Conservation (phyloP, 2,113 vertebrate species). For the Agapornis roseicollis region DNA sequence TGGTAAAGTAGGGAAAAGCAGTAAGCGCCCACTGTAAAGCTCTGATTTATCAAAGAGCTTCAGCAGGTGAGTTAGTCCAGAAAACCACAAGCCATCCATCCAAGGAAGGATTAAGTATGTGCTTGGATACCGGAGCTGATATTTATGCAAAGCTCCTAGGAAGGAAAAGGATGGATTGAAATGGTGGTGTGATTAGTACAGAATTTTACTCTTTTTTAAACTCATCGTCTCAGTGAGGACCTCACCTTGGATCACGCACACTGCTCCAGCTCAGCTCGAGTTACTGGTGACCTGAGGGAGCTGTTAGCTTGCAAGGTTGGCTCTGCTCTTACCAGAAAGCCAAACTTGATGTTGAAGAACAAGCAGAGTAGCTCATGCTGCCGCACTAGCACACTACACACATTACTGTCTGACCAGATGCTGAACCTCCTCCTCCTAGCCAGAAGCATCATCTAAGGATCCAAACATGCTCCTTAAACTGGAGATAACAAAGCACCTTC, state of each 20-base stretch:
- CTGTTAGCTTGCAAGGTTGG: neutral
- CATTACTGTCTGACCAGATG: neutral
- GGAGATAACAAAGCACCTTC: neutral
- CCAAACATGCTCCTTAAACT: rapidly evolving
- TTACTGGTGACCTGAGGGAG: rapidly evolving
- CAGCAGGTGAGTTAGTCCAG: neutral
- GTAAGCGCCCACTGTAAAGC: neutral
- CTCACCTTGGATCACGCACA: neutral
- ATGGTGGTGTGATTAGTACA: neutral
- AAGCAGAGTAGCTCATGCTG: neutral
- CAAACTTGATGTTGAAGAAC: neutral
- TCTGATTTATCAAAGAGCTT: neutral
- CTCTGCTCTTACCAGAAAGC: neutral
- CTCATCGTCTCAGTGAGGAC: rapidly evolving
- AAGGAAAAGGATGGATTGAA: neutral
- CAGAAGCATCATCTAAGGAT: neutral
- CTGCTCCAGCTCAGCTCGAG: neutral
- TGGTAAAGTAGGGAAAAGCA: neutral
- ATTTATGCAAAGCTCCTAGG: neutral
- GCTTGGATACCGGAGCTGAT: neutral
- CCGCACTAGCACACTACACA: rapidly evolving
- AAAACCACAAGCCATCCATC: neutral
- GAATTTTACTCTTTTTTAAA: neutral
- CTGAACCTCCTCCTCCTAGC: neutral
- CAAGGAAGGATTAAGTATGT: neutral